Evolutionary conservation across 2,888 invertebrate species (phyloP).

Genomic region (Ypsolopha scabrella): DNA sequence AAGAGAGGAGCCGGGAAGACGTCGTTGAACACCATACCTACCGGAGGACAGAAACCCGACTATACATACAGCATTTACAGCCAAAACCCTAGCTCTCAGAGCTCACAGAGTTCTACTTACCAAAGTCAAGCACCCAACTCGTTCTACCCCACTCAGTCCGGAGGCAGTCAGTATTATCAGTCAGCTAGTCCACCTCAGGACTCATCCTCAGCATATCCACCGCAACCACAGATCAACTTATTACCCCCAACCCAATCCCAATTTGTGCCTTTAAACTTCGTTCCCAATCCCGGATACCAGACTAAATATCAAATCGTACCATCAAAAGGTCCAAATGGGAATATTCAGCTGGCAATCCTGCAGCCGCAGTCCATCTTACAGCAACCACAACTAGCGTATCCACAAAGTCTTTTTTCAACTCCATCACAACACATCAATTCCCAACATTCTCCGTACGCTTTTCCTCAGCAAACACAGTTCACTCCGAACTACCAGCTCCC

Average conservation of each 20-base stretch:
- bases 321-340: constrained; percentile 37
- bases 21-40: constrained; percentile 46
- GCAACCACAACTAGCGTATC: constrained; percentile 31
- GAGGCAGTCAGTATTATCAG: constrained; percentile 38
- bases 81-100: constrained; percentile 33
- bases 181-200: constrained; percentile 26
- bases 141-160: constrained; percentile 48
- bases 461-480: constrained; percentile 32
- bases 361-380: constrained; percentile 38
- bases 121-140: constrained; percentile 44
- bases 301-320: constrained; percentile 53
- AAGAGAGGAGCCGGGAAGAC: constrained; percentile 54
- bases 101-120: constrained; percentile 26
- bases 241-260: constrained; percentile 36
- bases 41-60: constrained; percentile 58
- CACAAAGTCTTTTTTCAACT: constrained; percentile 26
- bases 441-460: constrained; percentile 10
- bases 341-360: constrained; percentile 43
- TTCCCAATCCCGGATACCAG: constrained; percentile 54
- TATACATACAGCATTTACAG: constrained; percentile 52
- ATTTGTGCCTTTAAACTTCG: constrained; percentile 48
- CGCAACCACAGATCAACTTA: constrained; percentile 33
- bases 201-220: constrained; percentile 19
- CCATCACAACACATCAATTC: neutral
- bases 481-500: constrained; percentile 33